A percentile compares a stretch with the other conserved stretches of the same genome.
Evolutionary conservation across 2,113 vertebrate genomes (phyloP).

Genomic region (Phylloscopus trochiloides): DNA sequence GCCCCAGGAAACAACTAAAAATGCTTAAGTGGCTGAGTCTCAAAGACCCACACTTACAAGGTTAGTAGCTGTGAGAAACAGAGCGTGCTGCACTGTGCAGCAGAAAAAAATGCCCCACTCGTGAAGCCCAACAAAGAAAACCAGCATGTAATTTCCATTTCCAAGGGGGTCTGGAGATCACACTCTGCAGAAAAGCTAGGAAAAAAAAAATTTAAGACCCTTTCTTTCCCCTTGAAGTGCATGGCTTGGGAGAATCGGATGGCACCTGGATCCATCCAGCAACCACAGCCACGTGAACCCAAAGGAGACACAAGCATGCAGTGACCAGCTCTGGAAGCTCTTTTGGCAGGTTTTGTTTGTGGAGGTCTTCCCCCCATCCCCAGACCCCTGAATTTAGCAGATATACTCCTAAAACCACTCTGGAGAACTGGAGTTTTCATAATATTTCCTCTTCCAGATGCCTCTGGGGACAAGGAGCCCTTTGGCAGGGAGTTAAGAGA

Average conservation of each 20-base stretch:
- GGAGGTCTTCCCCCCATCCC: not conserved
- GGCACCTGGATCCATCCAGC: not conserved
- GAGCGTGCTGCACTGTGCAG: not conserved
- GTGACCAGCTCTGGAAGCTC: not conserved
- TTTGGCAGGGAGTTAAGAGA: not conserved
- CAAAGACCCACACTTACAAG: not conserved
- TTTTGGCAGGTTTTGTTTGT: not conserved
- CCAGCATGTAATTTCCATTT: not conserved
- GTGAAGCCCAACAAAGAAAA: not conserved
- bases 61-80: not conserved
- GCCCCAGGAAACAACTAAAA: not conserved
- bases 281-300: accelerated
- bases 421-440: not conserved
- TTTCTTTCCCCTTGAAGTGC: not conserved
- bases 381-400: not conserved
- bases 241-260: not conserved
- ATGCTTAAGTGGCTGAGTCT: not conserved
- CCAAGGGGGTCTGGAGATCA: not conserved
- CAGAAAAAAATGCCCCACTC: not conserved
- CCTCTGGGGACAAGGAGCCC: not conserved
- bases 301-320: not conserved
- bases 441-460: not conserved
- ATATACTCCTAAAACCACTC: not conserved
- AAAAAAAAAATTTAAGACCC: not conserved
- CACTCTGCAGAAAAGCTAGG: not conserved